Evolutionary conservation across 2,113 vertebrate genomes (phyloP), one percentile per base, ranked within the genome.

Genomic region (Salvelinus sp.): DNA sequence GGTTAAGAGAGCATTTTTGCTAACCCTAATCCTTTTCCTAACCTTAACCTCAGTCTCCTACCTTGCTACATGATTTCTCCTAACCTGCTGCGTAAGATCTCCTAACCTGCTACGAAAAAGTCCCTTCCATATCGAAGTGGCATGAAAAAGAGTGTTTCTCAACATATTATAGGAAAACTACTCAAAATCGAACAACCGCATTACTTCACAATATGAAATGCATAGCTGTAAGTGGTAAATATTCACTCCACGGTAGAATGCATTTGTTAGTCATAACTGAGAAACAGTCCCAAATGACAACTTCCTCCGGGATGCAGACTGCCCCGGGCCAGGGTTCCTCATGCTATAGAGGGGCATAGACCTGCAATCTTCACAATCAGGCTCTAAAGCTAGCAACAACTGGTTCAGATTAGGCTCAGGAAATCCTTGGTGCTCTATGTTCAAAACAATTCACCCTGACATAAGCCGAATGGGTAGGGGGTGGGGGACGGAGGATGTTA

Each of bases 321-420:
- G 82, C 74, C 83, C 83, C 72, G 79, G 86, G 84, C 82, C 73
- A 80, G 86, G 84, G 88, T 87, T 65, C 80, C 79, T 86, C 72
- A 54, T 74, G 74, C 74, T 88, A 81, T 87, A 82, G 84, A 82
- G 83, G 80, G 82, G 69, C 73, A 70, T 79, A 86, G 86, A 87
- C 80, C 86, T 80, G 88, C 91, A 91, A 89, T 92, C 90, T 89
- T 86, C 83, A 91, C 91, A 93, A 93, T 92, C 91, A 92, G 86
- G 79, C 87, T 87, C 87, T 87, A 91, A 91, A 87, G 88, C 93
- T 86, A 81, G 82, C 91, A 89, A 90, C 90, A 90, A 93, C 92
- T 95, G 93, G 92, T 94, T 95, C 91, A 91, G 91, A 95, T 95
- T 95, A 95, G 88, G 85, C 85, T 90, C 92, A 94, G 94, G 94